phyloP scores from a whole-genome alignment of 2,888 invertebrate species.

The Thumatha senex region DNA sequence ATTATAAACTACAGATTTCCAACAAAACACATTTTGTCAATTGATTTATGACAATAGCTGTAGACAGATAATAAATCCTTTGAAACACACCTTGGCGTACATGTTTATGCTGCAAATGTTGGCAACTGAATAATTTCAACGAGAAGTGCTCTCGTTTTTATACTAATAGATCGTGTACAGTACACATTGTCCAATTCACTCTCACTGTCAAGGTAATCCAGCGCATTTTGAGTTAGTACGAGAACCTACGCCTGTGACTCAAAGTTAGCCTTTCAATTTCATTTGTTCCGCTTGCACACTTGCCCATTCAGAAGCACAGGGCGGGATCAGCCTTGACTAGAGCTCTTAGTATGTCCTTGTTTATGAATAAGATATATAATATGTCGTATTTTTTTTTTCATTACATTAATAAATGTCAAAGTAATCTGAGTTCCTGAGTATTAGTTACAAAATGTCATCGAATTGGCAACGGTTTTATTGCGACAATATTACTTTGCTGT shows the following conservation, averaged over 20 bases:
- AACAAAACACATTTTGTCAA: no score
- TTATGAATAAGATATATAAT: slow-evolving; percentile 16
- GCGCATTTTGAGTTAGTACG: slow-evolving; percentile 48
- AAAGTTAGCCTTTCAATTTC: slow-evolving; percentile 79
- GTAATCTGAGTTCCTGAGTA: slow-evolving; percentile 10
- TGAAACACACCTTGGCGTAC: slow-evolving; percentile 77
- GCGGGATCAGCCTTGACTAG: slow-evolving; percentile 56
- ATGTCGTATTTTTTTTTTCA: slow-evolving; percentile 18
- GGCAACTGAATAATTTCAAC: slow-evolving; percentile 79
- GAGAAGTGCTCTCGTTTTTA: slow-evolving; percentile 76
- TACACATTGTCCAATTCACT: slow-evolving; percentile 67
- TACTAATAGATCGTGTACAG: slow-evolving; percentile 56
- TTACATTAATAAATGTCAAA: slow-evolving; percentile 25
- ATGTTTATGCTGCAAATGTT: slow-evolving; percentile 76
- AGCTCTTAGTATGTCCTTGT: slow-evolving; percentile 39
- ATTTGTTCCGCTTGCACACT: slow-evolving; percentile 65
- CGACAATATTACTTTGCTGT: background rate
- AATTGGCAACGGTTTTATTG: slow-evolving; percentile 8
- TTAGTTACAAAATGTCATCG: slow-evolving; percentile 4
- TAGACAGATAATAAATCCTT: no score
- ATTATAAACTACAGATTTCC: no score
- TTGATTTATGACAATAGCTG: no score
- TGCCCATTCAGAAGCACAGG: slow-evolving; percentile 48
- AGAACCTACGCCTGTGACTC: slow-evolving; percentile 63
- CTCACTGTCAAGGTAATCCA: slow-evolving; percentile 80